These are phyloP conservation scores for Liparis tanakae DNA, from an alignment of 2,797 vertebrate species.

Conservation along the genomic window DNA sequence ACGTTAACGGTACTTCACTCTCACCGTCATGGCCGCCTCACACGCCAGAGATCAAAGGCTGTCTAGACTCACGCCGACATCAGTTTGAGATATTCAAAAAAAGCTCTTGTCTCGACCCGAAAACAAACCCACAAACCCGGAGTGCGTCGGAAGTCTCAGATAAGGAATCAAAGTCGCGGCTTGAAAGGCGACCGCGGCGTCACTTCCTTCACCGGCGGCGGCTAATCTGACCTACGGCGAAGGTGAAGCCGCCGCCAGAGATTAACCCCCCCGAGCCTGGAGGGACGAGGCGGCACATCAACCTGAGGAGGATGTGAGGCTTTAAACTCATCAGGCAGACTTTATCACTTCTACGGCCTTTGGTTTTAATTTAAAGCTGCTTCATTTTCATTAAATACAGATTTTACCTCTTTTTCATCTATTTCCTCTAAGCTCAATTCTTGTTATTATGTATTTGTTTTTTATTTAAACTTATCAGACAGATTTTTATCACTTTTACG, in stretches of 20 bases:
- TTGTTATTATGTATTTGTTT: no score
- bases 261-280: conserved; percentile 49
- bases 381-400: not conserved
- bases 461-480: no score
- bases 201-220: conserved; percentile 39
- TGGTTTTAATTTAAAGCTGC: not conserved
- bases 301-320: conserved; percentile 5
- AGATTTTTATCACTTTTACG: no score
- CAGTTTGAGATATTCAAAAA: conserved; percentile 55
- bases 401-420: conserved; percentile 43
- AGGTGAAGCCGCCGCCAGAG: conserved; percentile 60
- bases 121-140: conserved; percentile 48
- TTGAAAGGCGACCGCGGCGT: conserved; percentile 49
- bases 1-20: conserved; percentile 28
- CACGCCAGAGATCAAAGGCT: conserved; percentile 55
- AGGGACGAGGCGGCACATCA: not conserved
- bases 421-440: no score
- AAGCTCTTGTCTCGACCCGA: conserved; percentile 7
- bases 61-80: conserved; percentile 54
- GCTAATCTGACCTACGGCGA: conserved; percentile 75
- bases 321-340: not conserved
- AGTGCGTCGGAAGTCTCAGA: conserved; percentile 55
- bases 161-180: conserved; percentile 62
- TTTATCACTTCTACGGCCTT: not conserved
- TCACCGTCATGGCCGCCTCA: conserved; percentile 41